Conservation (phyloP, 2,888 invertebrate genomes). For the Glaucopsyche alexis region DNA sequence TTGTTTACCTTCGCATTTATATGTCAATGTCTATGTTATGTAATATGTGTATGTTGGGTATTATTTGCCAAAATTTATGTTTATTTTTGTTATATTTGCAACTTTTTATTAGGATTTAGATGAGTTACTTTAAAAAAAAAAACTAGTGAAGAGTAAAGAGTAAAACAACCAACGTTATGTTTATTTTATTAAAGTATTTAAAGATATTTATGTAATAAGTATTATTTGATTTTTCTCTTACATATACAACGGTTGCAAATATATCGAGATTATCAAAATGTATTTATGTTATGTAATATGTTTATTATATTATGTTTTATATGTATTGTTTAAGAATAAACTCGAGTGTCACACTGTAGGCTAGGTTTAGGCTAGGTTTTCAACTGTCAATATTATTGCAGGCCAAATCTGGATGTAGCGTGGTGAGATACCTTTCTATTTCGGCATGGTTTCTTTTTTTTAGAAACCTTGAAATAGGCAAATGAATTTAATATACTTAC, state of each 20-base stretch:
- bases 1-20: slow-evolving; percentile 16
- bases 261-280: slow-evolving; percentile 29
- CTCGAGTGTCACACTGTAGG: slow-evolving; percentile 42
- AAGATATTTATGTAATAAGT: slow-evolving; percentile 28
- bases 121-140: not conserved
- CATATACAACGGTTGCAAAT: slow-evolving; percentile 7
- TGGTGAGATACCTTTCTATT: slow-evolving; percentile 68
- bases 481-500: slow-evolving; percentile 21
- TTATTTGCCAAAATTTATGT: slow-evolving; percentile 4
- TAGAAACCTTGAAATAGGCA: slow-evolving; percentile 33
- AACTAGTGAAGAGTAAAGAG: not conserved
- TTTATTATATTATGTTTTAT: slow-evolving; percentile 26
- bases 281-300: slow-evolving; percentile 22
- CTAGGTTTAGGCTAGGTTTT: slow-evolving; percentile 47
- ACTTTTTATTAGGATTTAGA: not conserved
- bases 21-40: not conserved
- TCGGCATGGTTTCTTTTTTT: slow-evolving; percentile 57
- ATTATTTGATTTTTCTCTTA: slow-evolving; percentile 39
- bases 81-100: slow-evolving; percentile 25
- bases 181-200: slow-evolving; percentile 34
- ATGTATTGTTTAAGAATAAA: slow-evolving; percentile 27
- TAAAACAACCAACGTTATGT: not conserved
- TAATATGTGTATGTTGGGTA: slow-evolving; percentile 4
- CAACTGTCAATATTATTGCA: slow-evolving; percentile 60
- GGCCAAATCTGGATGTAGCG: slow-evolving; percentile 66